A percentile compares a stretch with the other conserved stretches of the same genome.
phyloP scores from a whole-genome alignment of 2,113 vertebrate species.

The Cheilinus undulatus region DNA sequence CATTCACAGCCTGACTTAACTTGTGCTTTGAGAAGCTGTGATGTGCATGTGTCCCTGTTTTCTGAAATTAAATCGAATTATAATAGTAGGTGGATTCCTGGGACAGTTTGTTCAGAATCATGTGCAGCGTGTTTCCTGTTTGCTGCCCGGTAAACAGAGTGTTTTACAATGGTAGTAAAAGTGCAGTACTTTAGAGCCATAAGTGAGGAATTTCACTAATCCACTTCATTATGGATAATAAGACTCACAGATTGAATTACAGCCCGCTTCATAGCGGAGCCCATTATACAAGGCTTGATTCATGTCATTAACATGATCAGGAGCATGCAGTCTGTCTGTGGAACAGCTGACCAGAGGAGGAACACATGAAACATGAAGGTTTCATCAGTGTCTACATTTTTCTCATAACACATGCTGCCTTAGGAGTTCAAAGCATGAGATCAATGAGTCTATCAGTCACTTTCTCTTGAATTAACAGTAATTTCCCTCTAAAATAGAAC shows the following conservation, averaged over 20 bases:
- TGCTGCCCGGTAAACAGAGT: background rate
- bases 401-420: slow-evolving; percentile 12
- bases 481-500: background rate
- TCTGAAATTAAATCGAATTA: too few relatives aligned
- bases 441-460: background rate
- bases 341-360: slow-evolving; percentile 33
- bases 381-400: slow-evolving; percentile 8
- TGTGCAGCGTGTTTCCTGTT: background rate
- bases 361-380: slow-evolving; percentile 20
- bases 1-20: too few relatives aligned
- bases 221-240: slow-evolving; percentile 45
- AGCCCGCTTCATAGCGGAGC: slow-evolving; percentile 53
- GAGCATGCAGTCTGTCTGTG: slow-evolving; percentile 34
- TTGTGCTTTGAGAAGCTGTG: too few relatives aligned
- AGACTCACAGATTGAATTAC: slow-evolving; percentile 60
- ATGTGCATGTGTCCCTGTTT: too few relatives aligned
- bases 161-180: slow-evolving; percentile 21
- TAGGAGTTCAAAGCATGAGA: background rate
- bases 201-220: slow-evolving; percentile 57
- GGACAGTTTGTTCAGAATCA: background rate
- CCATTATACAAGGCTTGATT: slow-evolving; percentile 63
- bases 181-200: slow-evolving; percentile 19
- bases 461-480: background rate
- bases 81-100: background rate
- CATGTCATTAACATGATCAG: slow-evolving; percentile 67